Evolutionary conservation across 2,113 vertebrate genomes (phyloP).

Genomic region (Alaudala cheleensis): DNA sequence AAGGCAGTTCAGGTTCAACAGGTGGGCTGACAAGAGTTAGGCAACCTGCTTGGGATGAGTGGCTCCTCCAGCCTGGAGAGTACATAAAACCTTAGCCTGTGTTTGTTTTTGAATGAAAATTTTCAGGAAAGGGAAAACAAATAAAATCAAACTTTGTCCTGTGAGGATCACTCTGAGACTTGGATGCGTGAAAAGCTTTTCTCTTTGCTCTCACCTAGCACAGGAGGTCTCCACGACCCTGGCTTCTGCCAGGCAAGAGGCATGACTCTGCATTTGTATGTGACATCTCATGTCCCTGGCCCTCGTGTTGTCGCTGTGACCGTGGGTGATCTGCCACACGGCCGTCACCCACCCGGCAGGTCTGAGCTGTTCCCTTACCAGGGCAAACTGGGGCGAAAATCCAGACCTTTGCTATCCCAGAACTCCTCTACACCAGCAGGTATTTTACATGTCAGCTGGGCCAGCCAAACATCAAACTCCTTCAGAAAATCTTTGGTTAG

Average conservation of each 20-base stretch:
- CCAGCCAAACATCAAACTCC: neutral
- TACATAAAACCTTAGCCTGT: neutral
- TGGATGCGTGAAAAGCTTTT: neutral
- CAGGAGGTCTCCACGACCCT: neutral
- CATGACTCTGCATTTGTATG: neutral
- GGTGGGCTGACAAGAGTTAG: neutral
- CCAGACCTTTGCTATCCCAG: neutral
- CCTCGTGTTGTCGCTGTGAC: fast-evolving
- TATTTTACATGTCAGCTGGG: neutral
- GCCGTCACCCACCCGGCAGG: fast-evolving
- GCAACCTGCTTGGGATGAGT: neutral
- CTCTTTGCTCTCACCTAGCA: neutral
- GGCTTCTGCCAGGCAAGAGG: neutral
- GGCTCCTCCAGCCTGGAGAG: neutral
- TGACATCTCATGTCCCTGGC: fast-evolving
- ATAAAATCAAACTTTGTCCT: neutral
- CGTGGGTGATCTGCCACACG: fast-evolving
- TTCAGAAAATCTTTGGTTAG: fast-evolving
- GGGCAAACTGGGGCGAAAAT: fast-evolving
- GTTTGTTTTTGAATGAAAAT: neutral
- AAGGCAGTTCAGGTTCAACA: neutral
- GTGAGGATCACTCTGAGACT: neutral
- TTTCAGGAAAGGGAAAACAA: neutral
- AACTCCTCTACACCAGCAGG: neutral
- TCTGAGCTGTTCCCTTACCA: neutral